Base-by-base conservation (phyloP, 1,140 invertebrate species). In the Aphidius ervi region DNA sequence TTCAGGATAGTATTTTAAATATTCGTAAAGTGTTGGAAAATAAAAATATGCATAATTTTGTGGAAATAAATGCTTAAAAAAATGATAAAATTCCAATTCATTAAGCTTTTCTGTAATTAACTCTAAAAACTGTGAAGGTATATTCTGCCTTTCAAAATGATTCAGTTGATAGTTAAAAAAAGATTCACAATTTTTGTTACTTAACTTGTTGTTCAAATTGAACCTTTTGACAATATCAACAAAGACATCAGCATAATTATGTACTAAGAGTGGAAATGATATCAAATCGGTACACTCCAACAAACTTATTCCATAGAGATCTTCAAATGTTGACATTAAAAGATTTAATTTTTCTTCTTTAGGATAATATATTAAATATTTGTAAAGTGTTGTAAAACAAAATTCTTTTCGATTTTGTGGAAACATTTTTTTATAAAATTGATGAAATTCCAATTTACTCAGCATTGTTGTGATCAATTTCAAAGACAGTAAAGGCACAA, bases 1-100 rank as follows among this genome's bases (percentile, higher is more conserved):
- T 20, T 67, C 39, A 3, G 70, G 68, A 54, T 73, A 71, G 42
- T 70, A 63, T 2, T 64, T 3, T 5, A 78, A 59, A 42, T 72
- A 70, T 0, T 58, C 3, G 6, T 66, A 6, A 31, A 72, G 54
- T 0, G 20, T 1, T n/a, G 61, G 5, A 5, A 67, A 64, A 0
- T 56, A 0, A 20, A 74, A 73, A n/a, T n/a, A n/a, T n/a, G n/a
- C n/a, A 1, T 48, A 40, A 1, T 61, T 39, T n/a, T 49, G 6
- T 0, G 71, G 74, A 23, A 72, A 66, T 6, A 73, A 6, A 40
- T 65, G 67, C 0, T 53, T 52, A 2, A 74, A 67, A 63, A 78
- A 67, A 0, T 1, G 20, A 16, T 67, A 53, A 52, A 74, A 74
- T 37, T 73, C 66, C 3, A 67, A 59, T 10, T 39, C 20, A 6